Evolutionary conservation across 2,113 vertebrate genomes (phyloP), one percentile per base, ranked within the genome.

Genomic region (Callithrix jacchus): DNA sequence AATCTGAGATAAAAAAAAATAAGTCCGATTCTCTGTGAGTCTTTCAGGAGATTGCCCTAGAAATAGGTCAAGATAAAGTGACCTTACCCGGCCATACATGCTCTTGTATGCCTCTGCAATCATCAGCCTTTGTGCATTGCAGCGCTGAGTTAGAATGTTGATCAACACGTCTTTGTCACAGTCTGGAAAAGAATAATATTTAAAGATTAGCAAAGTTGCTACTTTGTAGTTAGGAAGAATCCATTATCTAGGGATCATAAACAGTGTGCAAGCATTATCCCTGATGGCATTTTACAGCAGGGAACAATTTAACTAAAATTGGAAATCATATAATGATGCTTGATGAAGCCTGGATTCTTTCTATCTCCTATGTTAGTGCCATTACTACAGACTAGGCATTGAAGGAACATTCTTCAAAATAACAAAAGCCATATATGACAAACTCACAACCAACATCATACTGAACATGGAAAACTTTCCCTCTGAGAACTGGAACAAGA

Each of bases 161-260:
- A 99, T 98, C 97, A 99, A 71, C 92, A 98, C 64, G 40, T 99
- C 98, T 96, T 99, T 99, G 91, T 99, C 98, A 91, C 98, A 99
- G 18, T 97, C 99, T 99, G 97, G 18, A 90, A 97, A 91, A 96
- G 93, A 12, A 90, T 45, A 81, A 17, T 95, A 77, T 74, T 58
- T 68, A n/a, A 88, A 77, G 83, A 87, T 98, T 42, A 94, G 16
- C 58, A 6, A 56, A 56, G 73, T 27, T 47, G 12, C 64, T 89
- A 0, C 45, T 40, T 11, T 35, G 61, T 49, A 47, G 16, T 45
- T 42, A n/a, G 8, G 27, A 73, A 90, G 71, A 80, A 68, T 12
- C 18, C 16, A 8, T 35, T 42, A 18, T 27, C 35, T 68, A n/a
- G 70, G 16, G 18, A 83, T 81, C 56, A 42, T 68, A 56, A 79